Base-by-base conservation (phyloP, 2,113 vertebrate species). In the Pardalotus punctatus region DNA sequence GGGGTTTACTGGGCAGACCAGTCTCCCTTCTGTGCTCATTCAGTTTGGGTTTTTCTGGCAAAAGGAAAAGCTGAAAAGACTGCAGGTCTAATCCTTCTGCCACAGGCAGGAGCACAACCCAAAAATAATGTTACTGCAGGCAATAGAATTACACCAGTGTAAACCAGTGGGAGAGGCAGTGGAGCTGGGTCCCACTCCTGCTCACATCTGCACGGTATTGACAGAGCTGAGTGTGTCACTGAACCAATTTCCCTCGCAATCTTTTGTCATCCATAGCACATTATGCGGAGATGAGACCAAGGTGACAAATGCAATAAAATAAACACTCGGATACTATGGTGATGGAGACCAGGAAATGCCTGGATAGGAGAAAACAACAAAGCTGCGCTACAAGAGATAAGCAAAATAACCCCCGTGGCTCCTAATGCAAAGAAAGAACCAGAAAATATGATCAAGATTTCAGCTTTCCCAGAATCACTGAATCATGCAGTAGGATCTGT, bases 301-400 rank as follows among this genome's bases (percentile, higher is more conserved):
- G 94, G 95, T 95, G 96, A 95, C 87, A 88, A 90, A 79, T 53
- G 92, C 85, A 94, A 90, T 92, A 90, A 93, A 83, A 94, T 28
- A 94, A 94, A 62, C 85, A n/a, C 79, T 85, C 12, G 4, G 85
- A 90, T 90, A 28, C 96, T 91, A 72, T 90, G 94, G 94, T 90
- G 94, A 96, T 95, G 94, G 94, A 51, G 83, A 48, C 48, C 7
- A 24, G 40, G 60, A 77, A 87, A 88, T 54, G 92, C 79, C 79
- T 69, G 14, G 85, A 23, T 53, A 48, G 79, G 87, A n/a, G 73
- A 65, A 85, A 73, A 35, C 69, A 93, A 76, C 88, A 79, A 60
- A 87, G 93, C 93, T 70, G 92, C 4, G 3, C 94, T 47, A 22
- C 82, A 3, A 28, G 10, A 76, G 88, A 95, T 67, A 86, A 93